Percentiles rank a stretch among this genome's conserved stretches.
Conservation (phyloP, 2,797 vertebrate species). For the Clamator glandarius region DNA sequence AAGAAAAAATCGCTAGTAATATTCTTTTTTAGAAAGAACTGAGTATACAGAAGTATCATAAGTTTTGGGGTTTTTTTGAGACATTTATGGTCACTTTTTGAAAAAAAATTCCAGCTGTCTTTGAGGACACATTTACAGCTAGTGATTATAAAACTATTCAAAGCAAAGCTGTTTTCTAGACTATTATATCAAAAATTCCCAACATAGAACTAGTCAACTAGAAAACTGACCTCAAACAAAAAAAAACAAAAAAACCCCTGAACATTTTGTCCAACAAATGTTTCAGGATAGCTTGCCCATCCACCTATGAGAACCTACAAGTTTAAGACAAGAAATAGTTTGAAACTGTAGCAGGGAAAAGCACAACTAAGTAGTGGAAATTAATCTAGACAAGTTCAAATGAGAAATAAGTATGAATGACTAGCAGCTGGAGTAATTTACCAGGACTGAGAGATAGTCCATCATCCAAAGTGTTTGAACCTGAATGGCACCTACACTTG, state of each 20-base stretch:
- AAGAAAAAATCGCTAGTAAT: not conserved
- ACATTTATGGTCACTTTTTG: not conserved
- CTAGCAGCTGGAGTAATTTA: not conserved
- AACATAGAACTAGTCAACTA: not conserved
- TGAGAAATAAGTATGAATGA: not conserved
- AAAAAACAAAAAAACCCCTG: not conserved
- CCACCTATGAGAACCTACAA: not conserved
- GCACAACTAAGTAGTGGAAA: not conserved
- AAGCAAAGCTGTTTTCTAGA: not conserved
- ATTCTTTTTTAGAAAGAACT: not conserved
- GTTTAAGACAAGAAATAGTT: not conserved
- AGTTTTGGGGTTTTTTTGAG: not conserved
- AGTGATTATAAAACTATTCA: not conserved
- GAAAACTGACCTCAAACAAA: not conserved
- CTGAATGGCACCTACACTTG: not conserved
- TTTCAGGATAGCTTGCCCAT: not conserved
- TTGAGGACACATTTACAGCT: not conserved
- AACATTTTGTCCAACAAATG: not conserved
- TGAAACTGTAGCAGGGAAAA: not conserved
- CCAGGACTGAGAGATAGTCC: not conserved
- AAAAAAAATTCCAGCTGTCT: not conserved
- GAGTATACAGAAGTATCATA: not conserved
- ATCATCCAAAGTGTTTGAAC: not conserved
- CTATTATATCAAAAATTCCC: not conserved
- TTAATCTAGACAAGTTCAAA: not conserved